Percentiles rank a stretch among this genome's conserved stretches.
phyloP scores from a whole-genome alignment of 2,888 invertebrate genomes.

The Trissolcus japonicus region DNA sequence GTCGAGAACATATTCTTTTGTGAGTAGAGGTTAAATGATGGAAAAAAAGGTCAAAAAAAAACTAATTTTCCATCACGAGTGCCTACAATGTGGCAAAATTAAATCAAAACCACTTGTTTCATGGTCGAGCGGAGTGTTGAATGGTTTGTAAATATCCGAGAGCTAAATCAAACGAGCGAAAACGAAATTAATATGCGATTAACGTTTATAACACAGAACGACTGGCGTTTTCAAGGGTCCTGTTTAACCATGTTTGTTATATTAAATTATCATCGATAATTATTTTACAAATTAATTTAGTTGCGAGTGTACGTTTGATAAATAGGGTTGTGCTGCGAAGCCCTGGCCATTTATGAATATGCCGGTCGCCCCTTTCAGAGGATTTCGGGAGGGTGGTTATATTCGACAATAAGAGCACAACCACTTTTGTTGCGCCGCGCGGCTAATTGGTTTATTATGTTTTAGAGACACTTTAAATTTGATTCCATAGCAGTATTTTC shows the following conservation, averaged over 20 bases:
- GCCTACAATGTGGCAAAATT: not conserved
- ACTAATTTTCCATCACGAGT: too few species aligned
- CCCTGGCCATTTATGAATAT: constrained; percentile 37
- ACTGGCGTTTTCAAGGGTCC: not conserved
- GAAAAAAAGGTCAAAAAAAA: too few species aligned
- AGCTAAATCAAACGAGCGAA: constrained; percentile 6
- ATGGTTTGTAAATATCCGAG: constrained; percentile 2
- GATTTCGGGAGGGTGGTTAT: constrained; percentile 45
- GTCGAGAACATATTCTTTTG: too few species aligned
- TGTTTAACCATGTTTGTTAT: constrained; percentile 8
- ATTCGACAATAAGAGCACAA: constrained; percentile 51
- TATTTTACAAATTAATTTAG: constrained; percentile 50
- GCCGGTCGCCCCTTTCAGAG: constrained; percentile 47
- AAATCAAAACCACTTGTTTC: not conserved
- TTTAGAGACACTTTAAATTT: constrained; percentile 52
- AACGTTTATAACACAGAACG: constrained; percentile 10
- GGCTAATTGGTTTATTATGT: constrained; percentile 54
- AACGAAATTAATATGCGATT: constrained; percentile 5
- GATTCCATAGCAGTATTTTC: constrained; percentile 45
- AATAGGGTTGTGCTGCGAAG: constrained; percentile 38
- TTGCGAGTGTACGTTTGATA: constrained; percentile 45
- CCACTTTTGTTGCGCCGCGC: constrained; percentile 48
- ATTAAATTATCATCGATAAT: constrained; percentile 45
- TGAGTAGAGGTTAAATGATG: too few species aligned
- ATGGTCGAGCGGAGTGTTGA: not conserved